Base-by-base conservation (phyloP, 2,797 vertebrate species). In the Xyrichtys novacula region DNA sequence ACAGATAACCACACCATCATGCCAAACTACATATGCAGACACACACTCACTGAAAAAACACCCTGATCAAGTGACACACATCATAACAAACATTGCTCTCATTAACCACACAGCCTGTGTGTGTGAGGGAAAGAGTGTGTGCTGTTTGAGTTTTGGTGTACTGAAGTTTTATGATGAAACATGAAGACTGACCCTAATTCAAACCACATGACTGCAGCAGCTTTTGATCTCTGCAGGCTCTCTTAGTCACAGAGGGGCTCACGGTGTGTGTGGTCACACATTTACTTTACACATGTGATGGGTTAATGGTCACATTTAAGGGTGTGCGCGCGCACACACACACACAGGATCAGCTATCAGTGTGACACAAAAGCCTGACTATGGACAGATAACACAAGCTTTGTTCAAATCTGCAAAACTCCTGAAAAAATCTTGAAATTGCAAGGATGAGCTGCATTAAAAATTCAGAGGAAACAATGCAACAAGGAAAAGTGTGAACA, bases 141-240 rank as follows among this genome's bases (percentile, higher is more conserved):
- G 22, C 63, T 50, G 75, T 66, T 31, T 39, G 72, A 55, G 73
- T 73, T 8, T 78, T 44, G 28, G 81, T 94, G 95, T 90, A 94
- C 94, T 94, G 95, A 89, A 95, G 95, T 94, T 93, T 94, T 94
- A 96, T 94, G 93, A 93, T 92, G 92, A 92, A 95, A 95, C 90
- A 90, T 82, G 87, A 95, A 89, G 85, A 94, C 86, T 92, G 90
- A 91, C 85, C 79, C 91, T 95, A 95, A 96, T 96, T 93, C 93
- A 94, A 92, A 94, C 94, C 94, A 94, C 93, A 92, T 95, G 94
- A 90, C 56, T 72, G 84, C 89, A 81, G 74, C 43, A 66, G 79
- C 75, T 88, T 95, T 96, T 96, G 93, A 96, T 95, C 92, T 95
- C 92, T 72, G 83, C 84, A 89, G 90, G 90, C 60, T 76, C 77